These are phyloP conservation scores for Watsonalla cultraria DNA, from an alignment of 2,888 invertebrate species.

Conservation along the genomic window DNA sequence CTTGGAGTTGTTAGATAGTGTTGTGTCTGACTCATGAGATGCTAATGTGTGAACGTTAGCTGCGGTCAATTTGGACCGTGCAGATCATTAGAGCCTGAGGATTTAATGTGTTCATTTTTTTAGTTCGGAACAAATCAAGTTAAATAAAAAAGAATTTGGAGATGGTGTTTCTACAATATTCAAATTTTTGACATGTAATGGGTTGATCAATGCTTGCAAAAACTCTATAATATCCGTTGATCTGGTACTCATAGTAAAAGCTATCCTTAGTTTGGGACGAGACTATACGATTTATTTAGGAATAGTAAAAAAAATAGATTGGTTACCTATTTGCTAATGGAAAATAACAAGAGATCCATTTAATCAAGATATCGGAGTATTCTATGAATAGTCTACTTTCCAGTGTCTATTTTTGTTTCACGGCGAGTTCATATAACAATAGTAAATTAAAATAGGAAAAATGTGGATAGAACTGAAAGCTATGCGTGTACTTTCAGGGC, in stretches of 20 bases:
- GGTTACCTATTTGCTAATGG: no score
- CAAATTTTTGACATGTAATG: no score
- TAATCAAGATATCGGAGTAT: neutral
- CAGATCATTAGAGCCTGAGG: neutral
- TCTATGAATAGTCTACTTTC: neutral
- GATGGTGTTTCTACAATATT: no score
- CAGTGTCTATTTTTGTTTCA: neutral
- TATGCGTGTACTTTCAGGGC: slow-evolving; percentile 24
- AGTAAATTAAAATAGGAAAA: slow-evolving; percentile 34
- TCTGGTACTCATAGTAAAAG: no score
- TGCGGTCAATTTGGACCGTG: neutral
- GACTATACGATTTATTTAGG: no score
- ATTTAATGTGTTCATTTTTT: neutral
- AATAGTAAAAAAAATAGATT: no score
- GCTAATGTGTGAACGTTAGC: neutral
- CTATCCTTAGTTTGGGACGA: no score
- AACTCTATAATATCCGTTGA: no score
- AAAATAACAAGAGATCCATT: neutral
- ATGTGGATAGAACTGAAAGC: slow-evolving; percentile 26
- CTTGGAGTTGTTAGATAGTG: neutral
- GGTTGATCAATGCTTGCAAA: no score
- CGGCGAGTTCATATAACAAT: slow-evolving; percentile 15
- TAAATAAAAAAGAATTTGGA: no score
- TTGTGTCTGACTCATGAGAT: neutral
- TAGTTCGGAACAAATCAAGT: neutral